Percentiles rank a stretch among this genome's conserved stretches.
phyloP scores from a whole-genome alignment of 2,888 invertebrate genomes.

The Abrostola triplasia region DNA sequence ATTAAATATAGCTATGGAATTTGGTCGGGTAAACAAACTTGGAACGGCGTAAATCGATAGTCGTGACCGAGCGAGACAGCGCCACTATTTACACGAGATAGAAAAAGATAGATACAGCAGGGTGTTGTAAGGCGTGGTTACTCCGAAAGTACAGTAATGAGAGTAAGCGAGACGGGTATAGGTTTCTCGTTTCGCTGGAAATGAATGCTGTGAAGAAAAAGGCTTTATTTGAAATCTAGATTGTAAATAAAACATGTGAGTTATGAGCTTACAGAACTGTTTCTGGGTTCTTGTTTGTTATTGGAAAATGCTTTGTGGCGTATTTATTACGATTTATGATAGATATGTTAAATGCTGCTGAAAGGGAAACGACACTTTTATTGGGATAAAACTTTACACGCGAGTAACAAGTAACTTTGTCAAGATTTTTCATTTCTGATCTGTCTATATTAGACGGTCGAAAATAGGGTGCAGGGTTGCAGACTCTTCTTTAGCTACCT shows the following conservation, averaged over 20 bases:
- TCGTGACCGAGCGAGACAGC: constrained; percentile 64
- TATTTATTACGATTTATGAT: constrained; percentile 25
- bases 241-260: constrained; percentile 68
- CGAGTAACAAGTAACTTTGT: no score
- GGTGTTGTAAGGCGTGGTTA: constrained; percentile 79
- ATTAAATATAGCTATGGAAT: constrained; percentile 74
- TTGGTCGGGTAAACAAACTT: constrained; percentile 80
- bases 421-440: no score
- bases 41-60: constrained; percentile 76
- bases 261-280: constrained; percentile 58
- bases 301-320: constrained; percentile 43
- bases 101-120: constrained; percentile 69
- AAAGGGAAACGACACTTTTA: constrained; percentile 12
- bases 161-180: constrained; percentile 65
- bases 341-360: constrained; percentile 20
- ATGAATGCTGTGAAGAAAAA: constrained; percentile 42
- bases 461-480: no score
- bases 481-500: no score
- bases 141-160: constrained; percentile 51
- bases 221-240: constrained; percentile 60
- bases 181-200: constrained; percentile 43
- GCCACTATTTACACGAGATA: constrained; percentile 58
- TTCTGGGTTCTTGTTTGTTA: constrained; percentile 54
- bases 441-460: no score
- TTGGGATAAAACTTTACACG: not conserved